Base-by-base conservation (phyloP, 2,888 invertebrate genomes). In the Chloroclysta siterata region DNA sequence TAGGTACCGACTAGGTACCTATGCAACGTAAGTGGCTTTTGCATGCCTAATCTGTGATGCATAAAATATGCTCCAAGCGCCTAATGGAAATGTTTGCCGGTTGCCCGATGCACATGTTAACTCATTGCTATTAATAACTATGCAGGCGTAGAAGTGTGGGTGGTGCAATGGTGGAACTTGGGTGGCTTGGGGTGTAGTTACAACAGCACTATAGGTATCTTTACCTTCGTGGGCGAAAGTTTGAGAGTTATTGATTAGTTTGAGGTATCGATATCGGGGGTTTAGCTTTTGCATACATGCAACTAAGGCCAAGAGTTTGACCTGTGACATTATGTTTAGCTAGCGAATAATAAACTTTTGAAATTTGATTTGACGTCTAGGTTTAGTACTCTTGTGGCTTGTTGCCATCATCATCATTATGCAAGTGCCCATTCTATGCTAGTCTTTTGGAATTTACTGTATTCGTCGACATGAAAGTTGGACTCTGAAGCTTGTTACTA, bases 41-140 rank as follows among this genome's bases (percentile, higher is more conserved):
- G 44, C 47, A 41, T 60, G 8, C 10, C 36, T 36, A 48, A 53
- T 55, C 61, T 41, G 56, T 5, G 47, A 10, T 53, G 46, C 22
- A 33, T 57, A 54, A 47, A 22, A 46, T 46, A 46, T 54, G 48
- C 39, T 48, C 52, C 14, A 39, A 52, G 52, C 62, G 76, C 80
- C 79, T 84, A 80, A 81, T 82, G 80, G 80, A 79, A 79, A 76
- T 70, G 74, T 76, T 73, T 74, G 68, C 67, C 69, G 74, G 75
- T 73, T 74, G 68, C 68, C 69, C 69, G 67, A 44, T 70, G 57
- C 65, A 69, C 66, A 67, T 65, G 70, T 66, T 69, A 68, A 71
- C 67, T 71, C 73, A 72, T 79, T 82, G 83, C 84, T 76, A 70
- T 72, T 70, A 72, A 65, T 56, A 72, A 73, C 67, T 71, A 66